Evolutionary conservation across 2,888 invertebrate species (phyloP), one percentile per base, ranked within the genome.

Genomic region (Cancer borealis): DNA sequence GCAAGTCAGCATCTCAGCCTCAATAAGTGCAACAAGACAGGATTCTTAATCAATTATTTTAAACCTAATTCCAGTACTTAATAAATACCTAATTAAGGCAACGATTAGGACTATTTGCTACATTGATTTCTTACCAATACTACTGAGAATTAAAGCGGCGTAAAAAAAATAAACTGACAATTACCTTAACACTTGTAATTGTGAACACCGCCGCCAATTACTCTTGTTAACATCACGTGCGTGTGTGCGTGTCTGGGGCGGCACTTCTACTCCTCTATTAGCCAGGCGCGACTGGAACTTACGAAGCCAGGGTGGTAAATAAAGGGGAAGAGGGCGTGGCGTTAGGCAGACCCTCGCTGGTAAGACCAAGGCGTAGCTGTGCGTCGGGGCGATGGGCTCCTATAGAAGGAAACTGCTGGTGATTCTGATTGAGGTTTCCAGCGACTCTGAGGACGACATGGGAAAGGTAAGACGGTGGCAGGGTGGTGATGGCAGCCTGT

Each of bases 181-280:
- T 30, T 10, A 10, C 79, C 10, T 30, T 3, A 10, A 30, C 21
- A 2, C 30, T 21, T 79, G 26, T 30, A 8, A 14, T 12, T 30
- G 79, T 79, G 79, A 30, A 30, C 79, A 30, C 14, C 30, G 2
- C 79, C 10, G 10, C 26, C 26, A 30, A 12, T 30, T 30, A 79
- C 79, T 26, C 30, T 12, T 10, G 30, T 30, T 30, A 8, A 14
- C 79, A 30, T 30, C 30, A 79, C 79, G 79, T 79, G 79, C 79
- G 79, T 79, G 79, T 79, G 79, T 79, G 79, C 79, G 79, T 79
- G 79, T 79, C 21, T 8, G 79, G 12, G 79, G 79, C 79, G 79
- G 79, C 79, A 79, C 79, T 30, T 79, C 30, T 30, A 26, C 30
- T 26, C 79, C 79, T 30, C 79, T 79, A 21, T 79, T 79, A 79